Conservation (phyloP, 2,113 vertebrate genomes). For the Pseudorectes ferrugineus region DNA sequence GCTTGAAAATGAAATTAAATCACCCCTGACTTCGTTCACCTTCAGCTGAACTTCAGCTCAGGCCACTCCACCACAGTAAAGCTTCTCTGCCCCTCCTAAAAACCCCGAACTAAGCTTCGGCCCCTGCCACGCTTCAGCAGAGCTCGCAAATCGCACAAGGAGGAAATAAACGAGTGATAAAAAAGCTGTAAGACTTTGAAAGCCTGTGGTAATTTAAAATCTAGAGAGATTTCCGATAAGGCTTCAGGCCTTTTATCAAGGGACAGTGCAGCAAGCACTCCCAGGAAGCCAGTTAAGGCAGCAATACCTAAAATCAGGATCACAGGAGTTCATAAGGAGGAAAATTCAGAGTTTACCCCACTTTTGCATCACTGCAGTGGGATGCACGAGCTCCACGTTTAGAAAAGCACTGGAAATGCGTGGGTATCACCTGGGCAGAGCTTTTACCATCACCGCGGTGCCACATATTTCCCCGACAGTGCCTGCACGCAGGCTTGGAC, state of each 20-base stretch:
- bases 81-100: neutral
- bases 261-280: neutral
- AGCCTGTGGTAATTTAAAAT: neutral
- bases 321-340: rapidly evolving
- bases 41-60: neutral
- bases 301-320: neutral
- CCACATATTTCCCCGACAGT: neutral
- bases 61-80: neutral
- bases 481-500: neutral
- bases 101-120: neutral
- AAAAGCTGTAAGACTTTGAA: neutral
- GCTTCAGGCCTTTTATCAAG: neutral
- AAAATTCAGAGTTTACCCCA: rapidly evolving
- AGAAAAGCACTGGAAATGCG: neutral
- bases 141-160: neutral
- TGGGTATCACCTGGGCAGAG: neutral
- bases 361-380: neutral
- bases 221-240: neutral
- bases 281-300: neutral
- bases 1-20: neutral
- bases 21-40: rapidly evolving
- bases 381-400: rapidly evolving
- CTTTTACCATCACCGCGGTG: neutral
- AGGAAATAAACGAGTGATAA: neutral
- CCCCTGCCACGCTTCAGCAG: neutral